These are phyloP conservation scores for Zootermopsis nevadensis DNA, from an alignment of 2,888 invertebrate genomes.

Conservation along the genomic window DNA sequence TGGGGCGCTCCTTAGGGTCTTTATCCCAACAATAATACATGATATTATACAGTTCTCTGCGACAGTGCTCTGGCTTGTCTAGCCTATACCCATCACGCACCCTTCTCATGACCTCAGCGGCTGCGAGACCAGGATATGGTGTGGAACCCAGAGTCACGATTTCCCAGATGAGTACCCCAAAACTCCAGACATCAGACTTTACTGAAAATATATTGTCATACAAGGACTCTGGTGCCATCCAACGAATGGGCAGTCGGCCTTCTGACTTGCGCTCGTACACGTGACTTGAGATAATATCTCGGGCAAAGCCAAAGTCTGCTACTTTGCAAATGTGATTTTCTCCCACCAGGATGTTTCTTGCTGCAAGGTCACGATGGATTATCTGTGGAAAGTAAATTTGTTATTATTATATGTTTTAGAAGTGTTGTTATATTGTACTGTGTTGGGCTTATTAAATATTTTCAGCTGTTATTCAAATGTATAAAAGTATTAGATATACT, in stretches of 20 bases:
- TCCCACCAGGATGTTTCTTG: slow-evolving; percentile 87
- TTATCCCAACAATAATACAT: slow-evolving; percentile 98
- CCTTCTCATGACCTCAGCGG: slow-evolving; percentile 90
- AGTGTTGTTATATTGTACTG: not conserved
- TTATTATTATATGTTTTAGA: not conserved
- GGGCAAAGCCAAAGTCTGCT: slow-evolving; percentile 93
- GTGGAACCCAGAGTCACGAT: slow-evolving; percentile 75
- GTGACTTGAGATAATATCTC: slow-evolving; percentile 88
- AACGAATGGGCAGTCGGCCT: slow-evolving; percentile 80
- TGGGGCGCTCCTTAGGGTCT: slow-evolving; percentile 83
- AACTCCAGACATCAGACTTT: slow-evolving; percentile 96
- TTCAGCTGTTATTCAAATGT: too few species aligned
- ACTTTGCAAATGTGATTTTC: slow-evolving; percentile 92
- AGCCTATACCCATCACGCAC: slow-evolving; percentile 79
- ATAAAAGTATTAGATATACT: too few species aligned
- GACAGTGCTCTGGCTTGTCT: slow-evolving; percentile 94
- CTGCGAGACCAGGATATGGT: slow-evolving; percentile 93
- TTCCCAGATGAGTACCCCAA: slow-evolving; percentile 95
- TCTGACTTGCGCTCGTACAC: slow-evolving; percentile 90
- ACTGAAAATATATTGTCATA: slow-evolving; percentile 94
- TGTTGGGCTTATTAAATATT: too few species aligned
- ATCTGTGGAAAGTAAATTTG: slow-evolving; percentile 61
- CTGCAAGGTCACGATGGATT: slow-evolving; percentile 91
- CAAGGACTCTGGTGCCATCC: slow-evolving; percentile 97
- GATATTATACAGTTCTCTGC: slow-evolving; percentile 90